Evolutionary conservation across 2,888 invertebrate genomes (phyloP), one percentile per base, ranked within the genome.

Genomic region (Caenorhabditis sulstoni): DNA sequence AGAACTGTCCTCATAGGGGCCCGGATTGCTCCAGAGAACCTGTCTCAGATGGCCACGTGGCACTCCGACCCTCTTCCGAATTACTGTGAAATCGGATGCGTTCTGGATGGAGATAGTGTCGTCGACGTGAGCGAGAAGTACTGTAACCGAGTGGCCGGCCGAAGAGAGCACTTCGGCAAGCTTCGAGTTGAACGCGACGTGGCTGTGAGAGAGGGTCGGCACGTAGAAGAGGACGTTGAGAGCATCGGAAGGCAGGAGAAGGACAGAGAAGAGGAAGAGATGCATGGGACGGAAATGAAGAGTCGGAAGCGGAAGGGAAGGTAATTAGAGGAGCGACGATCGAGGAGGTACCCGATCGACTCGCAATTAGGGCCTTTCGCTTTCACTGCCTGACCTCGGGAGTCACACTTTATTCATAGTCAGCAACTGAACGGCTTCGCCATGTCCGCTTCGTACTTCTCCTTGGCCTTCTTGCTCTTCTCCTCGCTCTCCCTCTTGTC

Each of bases 21-120:
- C 88, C 3, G 88, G 88, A 82, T 87, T 88, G 47, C 80, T 66
- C 88, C 88, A 88, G n/a, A 88, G 57, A 16, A 86, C 79, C 22
- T 81, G 68, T 44, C 81, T 62, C 5, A 87, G 73, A 65, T 71
- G 66, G 0, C 82, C 83, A 3, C 37, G 62, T 14, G 76, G 73
- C n/a, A 79, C 79, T 11, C 81, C 83, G 20, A 81, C 83, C 58
- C 81, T 57, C 52, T 82, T 77, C 23, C 83, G 80, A n/a, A 81
- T 49, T n/a, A 79, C 68, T 0, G 62, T 53, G 35, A 53, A 57
- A 37, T 65, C 59, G 8, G 78, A 59, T 20, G 20, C 64, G 14
- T 70, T 70, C 1, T 45, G 20, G 29, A 78, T 55, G 23, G 53
- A 49, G 7, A 77, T 22, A 20, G 71, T 59, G 35, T 83, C 81